Evolutionary conservation across 2,113 vertebrate species (phyloP), one percentile per base, ranked within the genome.

Genomic region (Vombatus ursinus): DNA sequence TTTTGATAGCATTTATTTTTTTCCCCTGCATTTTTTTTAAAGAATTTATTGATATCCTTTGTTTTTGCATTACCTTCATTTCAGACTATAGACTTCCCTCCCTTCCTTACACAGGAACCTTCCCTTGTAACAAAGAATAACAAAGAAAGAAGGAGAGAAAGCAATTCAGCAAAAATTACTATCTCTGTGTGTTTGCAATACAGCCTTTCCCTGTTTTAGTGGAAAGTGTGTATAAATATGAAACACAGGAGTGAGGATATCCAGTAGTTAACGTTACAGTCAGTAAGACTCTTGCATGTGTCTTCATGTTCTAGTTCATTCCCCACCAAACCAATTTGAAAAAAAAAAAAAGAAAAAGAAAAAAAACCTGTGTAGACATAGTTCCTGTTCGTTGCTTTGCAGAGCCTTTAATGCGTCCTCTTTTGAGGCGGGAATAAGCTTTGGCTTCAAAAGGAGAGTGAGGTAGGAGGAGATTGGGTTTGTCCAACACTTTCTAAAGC

Each of bases 1-100:
- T 52, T 96, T 97, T 0, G 14, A 44, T 84, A 44, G 68, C 6
- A 52, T 77, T 61, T 93, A 89, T 61, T 90, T 93, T 50, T 26
- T 90, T n/a, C n/a, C 91, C 25, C 37, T 94, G 91, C 92, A 90
- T 95, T 68, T 96, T 96, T 91, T 89, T 68, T 54, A 68, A 97
- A 90, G 50, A 77, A 4, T 10, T 52, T 92, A 54, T 94, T 77
- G 92, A 84, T 89, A n/a, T n/a, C 37, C 14, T 77, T 77, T 77
- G 61, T 77, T 77, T 77, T n/a, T 16, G 19, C 14, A 77, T 77
- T 37, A 77, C 16, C 12, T 77, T n/a, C 14, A 77, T 26, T 77
- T 19, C 61, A n/a, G 61, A 77, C n/a, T 77, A n/a, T 19, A 77
- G 37, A n/a, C 5, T 16, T 16, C 37, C 31, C n/a, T 22, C 68